Evolutionary conservation across 2,888 invertebrate species (phyloP), one percentile per base, ranked within the genome.

Genomic region (Polyommatus iphigenia): DNA sequence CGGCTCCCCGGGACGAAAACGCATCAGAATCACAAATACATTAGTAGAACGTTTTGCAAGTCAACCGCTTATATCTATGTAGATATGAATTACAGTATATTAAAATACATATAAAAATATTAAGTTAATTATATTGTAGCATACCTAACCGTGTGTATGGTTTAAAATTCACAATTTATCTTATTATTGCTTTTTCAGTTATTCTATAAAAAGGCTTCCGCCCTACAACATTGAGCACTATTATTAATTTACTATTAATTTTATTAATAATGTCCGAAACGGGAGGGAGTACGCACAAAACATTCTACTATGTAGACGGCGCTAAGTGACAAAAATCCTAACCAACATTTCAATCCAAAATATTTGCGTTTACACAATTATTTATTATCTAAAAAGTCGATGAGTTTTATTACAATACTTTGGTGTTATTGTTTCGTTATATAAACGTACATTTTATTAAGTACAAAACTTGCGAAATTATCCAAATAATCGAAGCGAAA

Each of bases 51-150:
- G 90, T 90, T 90, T 90, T 92, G 92, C 87, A 85, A 82, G 85
- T 85, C 85, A 78, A 82, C 91, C 92, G 81, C 91, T 93, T 91
- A 93, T 85, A 87, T 85, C 92, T 93, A 92, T 93, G 89, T 87
- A 92, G 93, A 94, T 93, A 93, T 93, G 93, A 92, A 88, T 91
- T 91, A 92, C 89, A 90, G 91, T 93, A 91, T 86, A 89, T 88
- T 91, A 93, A 94, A 91, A 93, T 93, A 94, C 94, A 92, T 93
- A 94, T 87, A 93, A 94, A 94, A 94, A 94, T 94, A 94, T 91
- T 88, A 92, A 88, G 90, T 88, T 89, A 90, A 89, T 83, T 84
- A 85, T 85, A 86, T 86, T 84, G 86, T 86, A 85, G 85, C 85
- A 84, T 89, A 89, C 88, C 87, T 89, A 89, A 87, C 85, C 89